Evolutionary conservation across 2,113 vertebrate genomes (phyloP), one percentile per base, ranked within the genome.

Genomic region (Semnornis frantzii): DNA sequence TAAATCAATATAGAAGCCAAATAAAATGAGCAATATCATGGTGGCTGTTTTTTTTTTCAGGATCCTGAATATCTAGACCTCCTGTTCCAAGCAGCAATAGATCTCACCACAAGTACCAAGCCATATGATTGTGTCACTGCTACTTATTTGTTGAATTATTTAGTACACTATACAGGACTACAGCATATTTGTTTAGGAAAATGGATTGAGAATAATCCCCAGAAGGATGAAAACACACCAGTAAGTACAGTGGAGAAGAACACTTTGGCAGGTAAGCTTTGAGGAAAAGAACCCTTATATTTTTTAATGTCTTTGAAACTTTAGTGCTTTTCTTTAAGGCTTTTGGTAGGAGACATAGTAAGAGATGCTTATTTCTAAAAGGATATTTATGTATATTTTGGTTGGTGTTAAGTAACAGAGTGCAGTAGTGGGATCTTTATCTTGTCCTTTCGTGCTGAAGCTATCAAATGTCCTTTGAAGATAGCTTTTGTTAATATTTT

Each of bases 71-170:
- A 96, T 79, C 60, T 98, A 58, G 37, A 18, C 44, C 42, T 79
- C 10, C 95, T 99, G 8, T 98, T 99, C 37, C 97, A 97, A 95
- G 98, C 97, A 55, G 98, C 98, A 15, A 57, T 99, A 94, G 98
- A 98, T 70, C 98, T 99, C 74, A 99, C 98, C 94, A 98, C 98
- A 57, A 99, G 99, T 97, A 98, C 98, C 31, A 99, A 98, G 82
- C 99, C 99, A 0, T 99, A 99, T 0, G 98, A 99, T 94, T 99
- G 99, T 54, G 98, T 99, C 10, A 99, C 99, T 27, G 98, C 99
- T 46, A 98, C 99, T 2, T 98, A 99, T 97, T 96, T 99, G 79
- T 96, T 99, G 75, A 98, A 97, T 89, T 98, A 99, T 37, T 96
- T 99, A 71, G 96, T 99, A n/a, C 96, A 98, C 82, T 98, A 98